phyloP scores from a whole-genome alignment of 2,113 vertebrate species.

The Blennius ocellaris region DNA sequence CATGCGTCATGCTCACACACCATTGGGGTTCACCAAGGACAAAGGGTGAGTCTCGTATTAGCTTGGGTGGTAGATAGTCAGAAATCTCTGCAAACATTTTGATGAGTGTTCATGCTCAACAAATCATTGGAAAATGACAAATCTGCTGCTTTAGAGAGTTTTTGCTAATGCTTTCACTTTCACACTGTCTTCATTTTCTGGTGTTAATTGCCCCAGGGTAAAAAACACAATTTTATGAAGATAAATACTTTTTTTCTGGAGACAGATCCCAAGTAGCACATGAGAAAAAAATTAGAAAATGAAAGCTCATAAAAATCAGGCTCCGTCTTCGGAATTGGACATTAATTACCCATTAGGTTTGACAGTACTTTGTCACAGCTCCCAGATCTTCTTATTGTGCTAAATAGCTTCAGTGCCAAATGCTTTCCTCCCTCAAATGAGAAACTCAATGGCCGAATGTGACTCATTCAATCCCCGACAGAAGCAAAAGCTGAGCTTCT shows the following conservation, averaged over 20 bases:
- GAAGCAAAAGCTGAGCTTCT: conserved; percentile 14
- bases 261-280: conserved; percentile 18
- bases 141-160: not conserved
- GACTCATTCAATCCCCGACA: conserved; percentile 21
- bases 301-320: conserved; percentile 22
- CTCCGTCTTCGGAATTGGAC: conserved; percentile 37
- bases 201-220: conserved; percentile 4
- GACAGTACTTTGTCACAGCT: conserved; percentile 48
- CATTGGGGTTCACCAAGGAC: too few species aligned
- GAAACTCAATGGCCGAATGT: conserved; percentile 16
- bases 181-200: conserved; percentile 3
- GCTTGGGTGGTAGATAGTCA: too few species aligned
- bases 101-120: too few species aligned
- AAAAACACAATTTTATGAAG: conserved; percentile 26
- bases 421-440: conserved; percentile 46
- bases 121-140: not conserved
- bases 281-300: too few species aligned
- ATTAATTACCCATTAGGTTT: conserved; percentile 54
- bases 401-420: conserved; percentile 45
- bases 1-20: too few species aligned
- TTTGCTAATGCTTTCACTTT: conserved; percentile 9
- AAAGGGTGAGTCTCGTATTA: too few species aligned
- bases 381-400: conserved; percentile 38
- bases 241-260: conserved; percentile 20
- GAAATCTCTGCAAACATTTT: too few species aligned